Conservation (phyloP, 2,113 vertebrate species). For the Neogale vison region DNA sequence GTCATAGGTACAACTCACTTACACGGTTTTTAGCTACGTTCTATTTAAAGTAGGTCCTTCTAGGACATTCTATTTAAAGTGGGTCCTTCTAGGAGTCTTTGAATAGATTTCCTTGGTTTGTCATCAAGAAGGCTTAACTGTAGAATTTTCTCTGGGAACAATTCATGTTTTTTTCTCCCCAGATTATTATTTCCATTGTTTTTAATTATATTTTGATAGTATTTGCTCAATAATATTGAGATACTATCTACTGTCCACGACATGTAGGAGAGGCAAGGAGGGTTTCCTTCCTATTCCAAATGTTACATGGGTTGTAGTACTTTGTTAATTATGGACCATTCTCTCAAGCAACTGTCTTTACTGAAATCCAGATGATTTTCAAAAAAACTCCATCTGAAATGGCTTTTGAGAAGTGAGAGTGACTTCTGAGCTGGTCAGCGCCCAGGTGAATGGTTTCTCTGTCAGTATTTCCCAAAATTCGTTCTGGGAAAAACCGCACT, state of each 20-base stretch:
- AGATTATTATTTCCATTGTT: background rate
- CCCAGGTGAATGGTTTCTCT: background rate
- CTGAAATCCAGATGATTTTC: constrained; percentile 18
- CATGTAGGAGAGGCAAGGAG: background rate
- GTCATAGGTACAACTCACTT: background rate
- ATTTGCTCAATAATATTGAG: background rate
- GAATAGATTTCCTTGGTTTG: background rate
- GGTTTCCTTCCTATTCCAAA: constrained; percentile 2
- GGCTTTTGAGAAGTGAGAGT: background rate
- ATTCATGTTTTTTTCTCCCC: background rate
- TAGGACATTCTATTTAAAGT: background rate
- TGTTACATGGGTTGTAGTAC: background rate
- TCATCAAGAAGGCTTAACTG: background rate
- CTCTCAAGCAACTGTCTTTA: background rate
- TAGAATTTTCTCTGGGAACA: constrained; percentile 3
- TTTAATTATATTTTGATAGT: background rate
- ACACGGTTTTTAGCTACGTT: background rate
- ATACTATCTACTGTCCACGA: background rate
- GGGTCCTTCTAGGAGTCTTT: background rate
- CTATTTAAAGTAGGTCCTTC: background rate
- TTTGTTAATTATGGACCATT: background rate
- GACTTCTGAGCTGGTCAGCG: background rate
- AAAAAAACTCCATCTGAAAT: background rate
- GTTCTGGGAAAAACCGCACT: background rate
- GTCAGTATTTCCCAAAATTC: background rate